phyloP scores from a whole-genome alignment of 2,797 vertebrate genomes.

The Coluber constrictor region DNA sequence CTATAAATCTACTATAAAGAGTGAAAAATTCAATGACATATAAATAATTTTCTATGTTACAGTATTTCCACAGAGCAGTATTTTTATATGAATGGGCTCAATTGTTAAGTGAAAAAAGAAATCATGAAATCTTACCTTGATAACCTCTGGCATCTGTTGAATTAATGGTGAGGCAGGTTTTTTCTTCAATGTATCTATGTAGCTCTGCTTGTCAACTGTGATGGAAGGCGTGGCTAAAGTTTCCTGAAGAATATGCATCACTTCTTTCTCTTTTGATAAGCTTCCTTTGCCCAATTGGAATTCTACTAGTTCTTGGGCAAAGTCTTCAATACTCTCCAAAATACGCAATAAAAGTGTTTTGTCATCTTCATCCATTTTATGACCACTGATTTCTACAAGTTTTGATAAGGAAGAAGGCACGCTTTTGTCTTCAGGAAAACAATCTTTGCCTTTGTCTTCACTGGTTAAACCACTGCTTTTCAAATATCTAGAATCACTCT shows the following conservation, averaged over 20 bases:
- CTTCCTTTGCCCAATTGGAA: constrained; percentile 86
- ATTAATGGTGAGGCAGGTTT: constrained; percentile 81
- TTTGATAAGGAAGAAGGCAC: constrained; percentile 63
- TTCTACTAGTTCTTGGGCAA: constrained; percentile 96
- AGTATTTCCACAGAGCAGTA: constrained; percentile 6
- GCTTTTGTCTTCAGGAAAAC: constrained; percentile 58
- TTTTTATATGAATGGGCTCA: not conserved
- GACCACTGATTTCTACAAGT: constrained; percentile 68
- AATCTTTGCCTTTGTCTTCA: constrained; percentile 71
- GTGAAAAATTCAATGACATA: not conserved
- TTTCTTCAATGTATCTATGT: constrained; percentile 58
- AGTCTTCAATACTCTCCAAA: constrained; percentile 95
- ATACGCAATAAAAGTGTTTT: constrained; percentile 88
- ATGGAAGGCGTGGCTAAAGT: constrained; percentile 78
- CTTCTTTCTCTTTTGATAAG: constrained; percentile 89
- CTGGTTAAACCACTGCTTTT: constrained; percentile 60
- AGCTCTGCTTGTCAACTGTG: constrained; percentile 58
- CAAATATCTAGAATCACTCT: constrained; percentile 57
- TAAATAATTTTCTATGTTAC: not conserved
- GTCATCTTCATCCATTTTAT: constrained; percentile 88
- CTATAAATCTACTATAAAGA: not conserved
- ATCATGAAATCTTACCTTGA: constrained; percentile 82
- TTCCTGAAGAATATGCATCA: constrained; percentile 96
- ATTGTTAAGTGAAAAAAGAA: constrained; percentile 22
- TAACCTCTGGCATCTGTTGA: constrained; percentile 91